Percentiles rank a stretch among this genome's conserved stretches.
phyloP scores from a whole-genome alignment of 2,888 invertebrate genomes.

The Polydrusus tereticollis region DNA sequence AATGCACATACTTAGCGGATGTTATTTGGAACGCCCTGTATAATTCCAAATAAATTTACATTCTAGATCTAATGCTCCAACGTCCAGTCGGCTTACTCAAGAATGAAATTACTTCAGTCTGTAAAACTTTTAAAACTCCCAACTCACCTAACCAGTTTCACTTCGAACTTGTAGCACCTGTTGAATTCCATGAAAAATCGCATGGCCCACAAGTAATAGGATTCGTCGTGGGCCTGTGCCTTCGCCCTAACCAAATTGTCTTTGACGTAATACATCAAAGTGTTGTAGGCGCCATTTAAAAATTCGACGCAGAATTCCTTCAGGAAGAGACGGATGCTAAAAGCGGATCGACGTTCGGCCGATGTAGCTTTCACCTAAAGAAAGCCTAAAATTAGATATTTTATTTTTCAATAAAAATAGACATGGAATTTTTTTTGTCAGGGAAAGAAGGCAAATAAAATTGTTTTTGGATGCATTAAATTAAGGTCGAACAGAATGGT shows the following conservation, averaged over 20 bases:
- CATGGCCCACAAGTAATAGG: slow-evolving; percentile 94
- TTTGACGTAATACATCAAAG: slow-evolving; percentile 89
- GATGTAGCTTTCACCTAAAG: slow-evolving; percentile 41
- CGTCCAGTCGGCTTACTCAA: background rate
- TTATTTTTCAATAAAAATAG: background rate
- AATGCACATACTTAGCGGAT: no score
- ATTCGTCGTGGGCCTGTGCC: slow-evolving; percentile 88
- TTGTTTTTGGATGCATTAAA: background rate
- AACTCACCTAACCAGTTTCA: slow-evolving; percentile 87
- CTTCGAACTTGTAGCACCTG: slow-evolving; percentile 86
- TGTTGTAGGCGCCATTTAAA: slow-evolving; percentile 92
- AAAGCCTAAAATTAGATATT: background rate
- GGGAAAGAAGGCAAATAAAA: background rate
- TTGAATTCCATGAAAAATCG: slow-evolving; percentile 99
- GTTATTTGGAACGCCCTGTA: no score
- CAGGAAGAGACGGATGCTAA: slow-evolving; percentile 89
- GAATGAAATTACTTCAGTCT: background rate
- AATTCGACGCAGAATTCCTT: slow-evolving; percentile 97
- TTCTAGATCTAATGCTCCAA: no score
- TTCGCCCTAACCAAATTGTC: slow-evolving; percentile 76
- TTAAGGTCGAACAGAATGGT: no score
- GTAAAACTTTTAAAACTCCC: background rate
- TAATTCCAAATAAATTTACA: no score
- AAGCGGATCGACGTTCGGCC: slow-evolving; percentile 74
- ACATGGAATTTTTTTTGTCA: background rate